Evolutionary conservation across 2,797 vertebrate genomes (phyloP).

Genomic region (Danio jaintianensis): DNA sequence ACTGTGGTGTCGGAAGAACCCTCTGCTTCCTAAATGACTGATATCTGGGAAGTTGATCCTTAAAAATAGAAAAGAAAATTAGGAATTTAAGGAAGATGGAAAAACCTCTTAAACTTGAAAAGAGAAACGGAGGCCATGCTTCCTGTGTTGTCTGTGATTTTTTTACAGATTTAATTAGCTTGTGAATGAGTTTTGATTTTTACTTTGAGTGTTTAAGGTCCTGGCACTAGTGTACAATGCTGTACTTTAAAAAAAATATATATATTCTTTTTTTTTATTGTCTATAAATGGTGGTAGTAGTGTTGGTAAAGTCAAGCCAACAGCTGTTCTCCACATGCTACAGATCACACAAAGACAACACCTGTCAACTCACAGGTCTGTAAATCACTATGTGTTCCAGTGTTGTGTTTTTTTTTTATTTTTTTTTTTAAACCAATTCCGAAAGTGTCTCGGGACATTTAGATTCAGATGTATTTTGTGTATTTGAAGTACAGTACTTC

Average conservation of each 20-base stretch:
- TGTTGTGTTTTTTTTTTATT: neutral
- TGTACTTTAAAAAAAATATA: neutral
- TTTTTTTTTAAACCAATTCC: constrained; percentile 14
- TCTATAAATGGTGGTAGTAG: constrained; percentile 21
- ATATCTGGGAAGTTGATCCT: constrained; percentile 19
- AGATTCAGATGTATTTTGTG: neutral
- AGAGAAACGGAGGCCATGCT: constrained; percentile 33
- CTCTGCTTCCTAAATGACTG: neutral
- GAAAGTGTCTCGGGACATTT: neutral
- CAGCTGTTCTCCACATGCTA: constrained; percentile 46
- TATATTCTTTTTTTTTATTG: neutral
- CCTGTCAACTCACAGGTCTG: neutral
- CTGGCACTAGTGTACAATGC: constrained; percentile 42
- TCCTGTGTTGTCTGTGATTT: constrained; percentile 27
- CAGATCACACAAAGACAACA: constrained; percentile 33
- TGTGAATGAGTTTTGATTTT: constrained; percentile 25
- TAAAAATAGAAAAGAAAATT: constrained; percentile 4
- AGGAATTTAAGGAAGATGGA: constrained; percentile 4
- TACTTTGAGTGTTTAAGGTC: constrained; percentile 34
- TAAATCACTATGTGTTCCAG: neutral
- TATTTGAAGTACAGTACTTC: neutral
- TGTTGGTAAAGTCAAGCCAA: constrained; percentile 30
- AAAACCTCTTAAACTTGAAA: constrained; percentile 45
- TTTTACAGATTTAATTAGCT: constrained; percentile 31
- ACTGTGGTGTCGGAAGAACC: constrained; percentile 34